phyloP scores from a whole-genome alignment of 1,140 invertebrate species.

The Sitodiplosis mosellana region DNA sequence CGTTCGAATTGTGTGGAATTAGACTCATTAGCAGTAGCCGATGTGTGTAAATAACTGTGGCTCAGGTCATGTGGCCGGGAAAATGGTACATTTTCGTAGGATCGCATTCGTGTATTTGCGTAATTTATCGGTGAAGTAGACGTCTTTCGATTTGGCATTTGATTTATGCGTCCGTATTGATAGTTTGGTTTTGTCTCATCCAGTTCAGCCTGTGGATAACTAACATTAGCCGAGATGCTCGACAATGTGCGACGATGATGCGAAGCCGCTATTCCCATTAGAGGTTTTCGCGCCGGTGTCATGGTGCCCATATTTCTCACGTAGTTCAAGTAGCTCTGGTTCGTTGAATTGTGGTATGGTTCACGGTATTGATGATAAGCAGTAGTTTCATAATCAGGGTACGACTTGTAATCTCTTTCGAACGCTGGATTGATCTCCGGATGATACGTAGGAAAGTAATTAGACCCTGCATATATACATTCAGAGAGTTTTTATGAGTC shows the following conservation, averaged over 20 bases:
- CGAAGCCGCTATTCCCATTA: constrained; percentile 21
- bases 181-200: background rate
- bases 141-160: constrained; percentile 1
- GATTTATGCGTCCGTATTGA: background rate
- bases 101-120: constrained; percentile 8
- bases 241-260: constrained; percentile 19
- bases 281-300: constrained; percentile 15
- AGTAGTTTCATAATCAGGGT: constrained; percentile 20
- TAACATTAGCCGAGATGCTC: constrained; percentile 18
- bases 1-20: constrained; percentile 35
- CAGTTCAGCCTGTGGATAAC: background rate
- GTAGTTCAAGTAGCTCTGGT: background rate
- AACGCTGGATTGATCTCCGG: constrained; percentile 20
- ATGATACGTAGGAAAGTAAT: constrained; percentile 22
- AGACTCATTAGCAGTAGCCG: constrained; percentile 23
- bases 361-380: constrained; percentile 21
- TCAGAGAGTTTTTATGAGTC: constrained; percentile 14
- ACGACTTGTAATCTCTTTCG: constrained; percentile 22
- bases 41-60: constrained; percentile 24
- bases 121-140: background rate
- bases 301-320: background rate
- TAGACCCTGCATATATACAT: constrained; percentile 19
- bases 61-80: constrained; percentile 9
- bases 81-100: constrained; percentile 8
- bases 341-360: background rate